These are phyloP conservation scores for Chloropsis cyanopogon DNA, from an alignment of 2,113 vertebrate species.

Conservation along the genomic window DNA sequence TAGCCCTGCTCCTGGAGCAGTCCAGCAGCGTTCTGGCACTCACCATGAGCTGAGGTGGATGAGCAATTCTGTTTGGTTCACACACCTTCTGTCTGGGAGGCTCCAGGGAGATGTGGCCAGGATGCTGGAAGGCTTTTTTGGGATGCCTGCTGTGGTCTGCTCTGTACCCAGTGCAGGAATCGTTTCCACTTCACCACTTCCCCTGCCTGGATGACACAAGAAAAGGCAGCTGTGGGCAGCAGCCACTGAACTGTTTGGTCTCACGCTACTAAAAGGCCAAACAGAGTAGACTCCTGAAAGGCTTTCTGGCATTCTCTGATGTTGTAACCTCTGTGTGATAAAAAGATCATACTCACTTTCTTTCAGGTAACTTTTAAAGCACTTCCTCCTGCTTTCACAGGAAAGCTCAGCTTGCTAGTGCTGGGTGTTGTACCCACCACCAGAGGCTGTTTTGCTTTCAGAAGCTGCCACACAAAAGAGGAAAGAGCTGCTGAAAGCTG, in stretches of 20 bases:
- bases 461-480: background rate
- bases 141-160: background rate
- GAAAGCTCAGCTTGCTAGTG: background rate
- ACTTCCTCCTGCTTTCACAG: background rate
- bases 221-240: background rate
- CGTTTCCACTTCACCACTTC: background rate
- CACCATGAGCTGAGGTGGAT: background rate
- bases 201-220: background rate
- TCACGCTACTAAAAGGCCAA: background rate
- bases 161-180: background rate
- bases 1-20: background rate
- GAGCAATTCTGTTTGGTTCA: background rate
- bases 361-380: constrained; percentile 17
- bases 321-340: constrained; percentile 1
- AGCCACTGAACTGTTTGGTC: background rate
- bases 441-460: constrained; percentile 16
- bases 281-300: constrained; percentile 3
- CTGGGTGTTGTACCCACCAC: background rate
- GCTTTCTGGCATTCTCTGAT: background rate
- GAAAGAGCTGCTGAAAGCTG: background rate
- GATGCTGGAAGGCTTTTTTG: background rate
- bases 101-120: background rate
- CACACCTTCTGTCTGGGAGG: background rate
- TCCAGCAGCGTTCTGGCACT: background rate
- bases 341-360: background rate